Evolutionary conservation across 2,113 vertebrate species (phyloP).

Genomic region (Gadus chalcogrammus): DNA sequence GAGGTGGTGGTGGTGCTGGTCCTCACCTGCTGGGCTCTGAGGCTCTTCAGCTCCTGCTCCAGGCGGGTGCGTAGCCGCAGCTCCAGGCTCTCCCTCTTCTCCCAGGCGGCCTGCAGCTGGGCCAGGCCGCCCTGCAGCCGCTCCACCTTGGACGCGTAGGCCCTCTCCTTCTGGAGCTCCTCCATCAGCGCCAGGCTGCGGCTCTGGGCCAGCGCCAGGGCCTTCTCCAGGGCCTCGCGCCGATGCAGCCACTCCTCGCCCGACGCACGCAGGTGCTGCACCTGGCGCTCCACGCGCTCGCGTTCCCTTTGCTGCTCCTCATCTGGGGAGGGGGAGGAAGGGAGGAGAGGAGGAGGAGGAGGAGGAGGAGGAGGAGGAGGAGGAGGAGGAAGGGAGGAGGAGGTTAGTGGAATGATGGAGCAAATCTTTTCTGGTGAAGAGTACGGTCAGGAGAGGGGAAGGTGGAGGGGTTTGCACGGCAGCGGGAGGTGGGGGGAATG

Average conservation of each 20-base stretch:
- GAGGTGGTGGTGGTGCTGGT: not conserved
- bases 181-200: slow-evolving; percentile 85
- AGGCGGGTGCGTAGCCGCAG: slow-evolving; percentile 86
- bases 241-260: slow-evolving; percentile 87
- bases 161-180: slow-evolving; percentile 87
- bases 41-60: slow-evolving; percentile 93
- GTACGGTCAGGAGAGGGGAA: too few relatives aligned
- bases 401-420: not conserved
- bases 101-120: slow-evolving; percentile 94
- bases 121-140: slow-evolving; percentile 87
- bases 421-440: not conserved
- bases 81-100: slow-evolving; percentile 92
- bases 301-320: slow-evolving; percentile 88
- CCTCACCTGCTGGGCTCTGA: slow-evolving; percentile 89
- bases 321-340: slow-evolving; percentile 61
- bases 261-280: slow-evolving; percentile 76
- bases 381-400: too few relatives aligned
- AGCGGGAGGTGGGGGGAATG: slow-evolving; percentile 7
- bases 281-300: slow-evolving; percentile 84
- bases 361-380: not conserved
- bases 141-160: slow-evolving; percentile 95
- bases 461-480: not conserved
- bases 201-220: slow-evolving; percentile 79
- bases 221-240: slow-evolving; percentile 86
- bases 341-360: not conserved